Evolutionary conservation across 2,888 invertebrate genomes (phyloP), one percentile per base, ranked within the genome.

Genomic region (Cremastobaeus sp.): DNA sequence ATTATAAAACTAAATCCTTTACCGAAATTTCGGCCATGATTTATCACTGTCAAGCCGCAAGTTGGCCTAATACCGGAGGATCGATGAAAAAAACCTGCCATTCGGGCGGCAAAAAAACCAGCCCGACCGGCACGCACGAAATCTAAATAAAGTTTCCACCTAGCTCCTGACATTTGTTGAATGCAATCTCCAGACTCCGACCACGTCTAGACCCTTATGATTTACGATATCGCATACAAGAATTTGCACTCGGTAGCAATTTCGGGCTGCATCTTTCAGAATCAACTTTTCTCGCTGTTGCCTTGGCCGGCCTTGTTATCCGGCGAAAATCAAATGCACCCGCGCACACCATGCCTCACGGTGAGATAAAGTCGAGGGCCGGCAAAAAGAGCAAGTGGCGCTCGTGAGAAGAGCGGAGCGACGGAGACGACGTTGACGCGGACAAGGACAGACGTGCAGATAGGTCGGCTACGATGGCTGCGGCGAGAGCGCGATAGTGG

Each of bases 401-500:
- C 34, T 18, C 47, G 62, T 72, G 69, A 55, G 74, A 77, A 72
- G 72, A 47, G 52, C 17, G 59, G 74, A 60, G 54, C 20, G 41
- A 72, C 17, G 64, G 41, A 52, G 37, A 47, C 30, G 35, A n/a
- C 32, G 8, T 41, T 17, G 48, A 59, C 43, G 34, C 35, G 41
- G 37, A 55, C 32, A 59, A 55, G 64, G 64, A 68, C 41, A 59
- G 62, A 34, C 55, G 11, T 35, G 48, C 15, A 32, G 39, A 39
- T 34, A 74, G 59, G 72, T 78, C 76, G 79, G 83, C 81, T 81
- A 82, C 81, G 78, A 80, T 75, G 70, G 78, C 66, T 71, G 79
- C 81, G 83, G 82, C 84, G 73, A 82, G 76, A 66, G 77, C 75
- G 77, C 81, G 83, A 85, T 83, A 85, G 81, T 79, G 80, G 76